Percentiles rank a stretch among this genome's conserved stretches.
These are phyloP conservation scores for Coluber constrictor DNA, from an alignment of 2,797 vertebrate genomes.

Conservation along the genomic window DNA sequence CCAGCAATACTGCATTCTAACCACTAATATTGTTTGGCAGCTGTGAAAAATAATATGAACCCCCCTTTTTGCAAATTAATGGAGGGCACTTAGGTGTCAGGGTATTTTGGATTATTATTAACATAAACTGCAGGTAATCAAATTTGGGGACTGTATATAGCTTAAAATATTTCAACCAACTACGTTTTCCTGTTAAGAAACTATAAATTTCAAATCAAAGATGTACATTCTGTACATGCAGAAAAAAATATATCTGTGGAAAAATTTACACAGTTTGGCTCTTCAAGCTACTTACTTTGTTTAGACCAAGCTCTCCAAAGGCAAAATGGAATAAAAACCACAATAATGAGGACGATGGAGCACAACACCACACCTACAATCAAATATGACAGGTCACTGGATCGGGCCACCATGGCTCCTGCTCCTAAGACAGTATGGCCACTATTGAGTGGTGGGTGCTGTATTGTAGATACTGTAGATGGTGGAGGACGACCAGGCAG, in stretches of 20 bases:
- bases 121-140: background rate
- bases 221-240: background rate
- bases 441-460: conserved; percentile 62
- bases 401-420: conserved; percentile 80
- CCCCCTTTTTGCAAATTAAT: background rate
- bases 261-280: background rate
- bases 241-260: background rate
- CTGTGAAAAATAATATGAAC: background rate
- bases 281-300: conserved; percentile 82
- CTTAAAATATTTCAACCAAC: background rate
- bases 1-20: background rate
- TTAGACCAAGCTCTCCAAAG: conserved; percentile 97
- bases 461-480: conserved; percentile 70
- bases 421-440: conserved; percentile 68
- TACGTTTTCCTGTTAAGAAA: background rate
- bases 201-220: background rate
- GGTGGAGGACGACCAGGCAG: conserved; percentile 68
- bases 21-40: background rate
- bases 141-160: background rate
- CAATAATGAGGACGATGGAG: conserved; percentile 89
- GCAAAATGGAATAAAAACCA: conserved; percentile 95
- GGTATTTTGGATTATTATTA: background rate
- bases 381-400: conserved; percentile 90
- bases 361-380: conserved; percentile 90
- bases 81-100: background rate